Base-by-base conservation (phyloP, 2,113 vertebrate species). In the rabbit (Oryctolagus cuniculus) region DNA sequence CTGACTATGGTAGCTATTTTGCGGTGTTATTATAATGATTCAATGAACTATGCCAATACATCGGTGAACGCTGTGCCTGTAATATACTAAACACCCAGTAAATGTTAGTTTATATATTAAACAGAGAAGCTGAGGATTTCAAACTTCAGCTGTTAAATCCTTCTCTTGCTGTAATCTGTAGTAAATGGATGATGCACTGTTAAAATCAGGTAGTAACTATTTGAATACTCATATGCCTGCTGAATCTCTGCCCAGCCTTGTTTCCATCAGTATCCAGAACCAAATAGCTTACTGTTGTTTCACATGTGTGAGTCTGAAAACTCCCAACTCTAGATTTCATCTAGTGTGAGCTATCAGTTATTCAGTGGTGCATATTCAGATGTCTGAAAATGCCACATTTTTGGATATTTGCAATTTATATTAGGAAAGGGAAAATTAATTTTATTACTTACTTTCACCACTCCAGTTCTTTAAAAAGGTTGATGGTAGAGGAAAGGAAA, bases 401-500 rank as follows among this genome's bases (percentile, higher is more conserved):
- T 90, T 80, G 64, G 64, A 89, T 84, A 86, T 63, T 67, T 69
- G 89, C 53, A 88, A 80, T 92, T 96, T 82, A 78, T 61, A 7
- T 67, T 72, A 96, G 55, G 51, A 90, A 93, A 29, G 51, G 51
- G 77, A 92, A 96, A 95, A 22, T 80, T 5, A 74, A 69, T 75
- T 92, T 88, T 90, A 27, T 63, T 87, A 88, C 58, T 96, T 94
- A 84, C 66, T 75, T 95, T 92, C 85, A 86, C 15, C 34, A 25
- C 53, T 93, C 64, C 13, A 27, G 10, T 36, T 63, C 31, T 77
- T 61, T 53, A 70, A 64, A 80, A 58, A 24, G 1, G 2, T 61
- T 81, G 61, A 29, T 87, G 61, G 90, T 70, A 92, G 91, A 97
- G 75, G 74, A 95, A 93, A 93, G 87, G 72, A 96, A 95, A 92